phyloP scores from a whole-genome alignment of 2,888 invertebrate genomes.

The Hirtodrosophila alboralis region DNA sequence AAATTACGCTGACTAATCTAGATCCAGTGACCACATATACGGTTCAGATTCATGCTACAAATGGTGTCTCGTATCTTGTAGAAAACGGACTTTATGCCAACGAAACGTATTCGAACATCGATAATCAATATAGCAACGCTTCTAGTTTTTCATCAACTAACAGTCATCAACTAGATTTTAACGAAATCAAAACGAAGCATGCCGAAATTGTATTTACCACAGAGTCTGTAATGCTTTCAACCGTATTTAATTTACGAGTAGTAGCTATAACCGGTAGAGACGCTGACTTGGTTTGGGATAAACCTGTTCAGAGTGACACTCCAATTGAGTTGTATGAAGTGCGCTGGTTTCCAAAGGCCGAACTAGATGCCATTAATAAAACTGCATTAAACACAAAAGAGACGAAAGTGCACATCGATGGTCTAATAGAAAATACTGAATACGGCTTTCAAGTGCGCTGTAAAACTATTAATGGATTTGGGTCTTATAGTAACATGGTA shows the following conservation, averaged over 20 bases:
- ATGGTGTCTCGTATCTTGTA: conserved; percentile 90
- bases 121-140: conserved; percentile 33
- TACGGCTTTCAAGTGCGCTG: conserved; percentile 97
- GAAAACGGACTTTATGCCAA: conserved; percentile 39
- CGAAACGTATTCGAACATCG: conserved; percentile 37
- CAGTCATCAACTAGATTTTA: conserved; percentile 63
- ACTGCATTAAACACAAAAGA: conserved; percentile 91
- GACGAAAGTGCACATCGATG: conserved; percentile 89
- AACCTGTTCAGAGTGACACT: conserved; percentile 90
- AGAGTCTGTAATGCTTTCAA: conserved; percentile 91
- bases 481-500: conserved; percentile 93
- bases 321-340: conserved; percentile 91
- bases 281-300: conserved; percentile 94
- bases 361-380: conserved; percentile 90
- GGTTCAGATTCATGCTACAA: conserved; percentile 90
- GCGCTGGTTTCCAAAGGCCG: conserved; percentile 91
- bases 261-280: conserved; percentile 92
- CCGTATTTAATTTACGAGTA: conserved; percentile 92
- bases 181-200: conserved; percentile 86
- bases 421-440: conserved; percentile 93
- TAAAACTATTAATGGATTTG: conserved; percentile 96
- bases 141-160: conserved; percentile 29
- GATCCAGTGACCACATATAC: conserved; percentile 96
- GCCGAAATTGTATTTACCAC: conserved; percentile 96
- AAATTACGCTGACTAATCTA: conserved; percentile 95